phyloP scores from a whole-genome alignment of 2,113 vertebrate genomes.

The Notechis scutatus region DNA sequence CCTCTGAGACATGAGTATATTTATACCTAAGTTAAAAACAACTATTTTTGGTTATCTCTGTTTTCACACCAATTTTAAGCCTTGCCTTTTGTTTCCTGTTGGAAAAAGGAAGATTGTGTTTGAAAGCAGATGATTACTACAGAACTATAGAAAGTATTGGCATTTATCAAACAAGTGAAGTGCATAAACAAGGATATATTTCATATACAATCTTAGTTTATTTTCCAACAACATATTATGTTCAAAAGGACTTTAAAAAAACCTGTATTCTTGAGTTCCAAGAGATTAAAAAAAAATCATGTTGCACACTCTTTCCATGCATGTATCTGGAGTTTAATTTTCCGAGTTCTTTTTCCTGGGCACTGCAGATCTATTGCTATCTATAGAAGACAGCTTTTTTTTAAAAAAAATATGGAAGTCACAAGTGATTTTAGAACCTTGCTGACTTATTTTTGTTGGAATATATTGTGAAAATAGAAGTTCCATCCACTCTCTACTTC shows the following conservation, averaged over 20 bases:
- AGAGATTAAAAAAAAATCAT: constrained; percentile 38
- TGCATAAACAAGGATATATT: not conserved
- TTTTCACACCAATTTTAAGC: not conserved
- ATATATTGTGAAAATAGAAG: constrained; percentile 40
- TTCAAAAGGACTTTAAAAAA: constrained; percentile 10
- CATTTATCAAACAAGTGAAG: constrained; percentile 20
- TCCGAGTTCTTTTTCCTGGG: constrained; percentile 24
- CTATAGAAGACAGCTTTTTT: constrained; percentile 43
- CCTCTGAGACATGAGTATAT: not conserved
- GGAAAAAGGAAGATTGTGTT: constrained; percentile 11
- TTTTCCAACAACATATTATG: constrained; percentile 49
- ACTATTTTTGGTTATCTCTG: constrained; percentile 25
- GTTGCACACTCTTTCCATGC: not conserved
- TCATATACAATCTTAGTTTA: not conserved
- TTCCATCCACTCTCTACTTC: constrained; percentile 40
- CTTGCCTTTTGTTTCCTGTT: constrained; percentile 31
- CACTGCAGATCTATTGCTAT: constrained; percentile 45
- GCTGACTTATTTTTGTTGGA: constrained; percentile 46
- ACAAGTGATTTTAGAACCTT: constrained; percentile 26
- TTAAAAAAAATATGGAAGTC: constrained; percentile 42
- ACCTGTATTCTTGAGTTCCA: constrained; percentile 37
- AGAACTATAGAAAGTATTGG: constrained; percentile 32
- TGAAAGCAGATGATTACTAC: constrained; percentile 10
- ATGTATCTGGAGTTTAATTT: not conserved
- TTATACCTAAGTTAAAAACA: not conserved